Evolutionary conservation across 2,797 vertebrate genomes (phyloP), one percentile per base, ranked within the genome.

Genomic region (Nannoperca obscura): DNA sequence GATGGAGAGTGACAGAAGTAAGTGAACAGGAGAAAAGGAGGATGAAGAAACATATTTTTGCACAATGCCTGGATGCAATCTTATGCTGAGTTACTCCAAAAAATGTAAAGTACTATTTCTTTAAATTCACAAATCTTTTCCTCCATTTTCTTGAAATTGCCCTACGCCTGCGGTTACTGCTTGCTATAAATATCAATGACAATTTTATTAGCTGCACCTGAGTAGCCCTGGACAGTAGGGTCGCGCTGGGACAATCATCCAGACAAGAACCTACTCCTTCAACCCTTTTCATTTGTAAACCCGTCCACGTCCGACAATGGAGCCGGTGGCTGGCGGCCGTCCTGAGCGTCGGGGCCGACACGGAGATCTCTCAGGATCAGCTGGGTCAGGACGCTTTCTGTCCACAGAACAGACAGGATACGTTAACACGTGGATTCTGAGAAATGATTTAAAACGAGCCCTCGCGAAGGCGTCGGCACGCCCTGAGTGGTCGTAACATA

Each of bases 1-100:
- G 75, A 83, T 71, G 68, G 20, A 63, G 71, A 68, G 58, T 70
- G 84, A 81, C 68, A 46, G 40, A 71, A 74, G 74, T 82, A 86
- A 88, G 71, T 69, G 60, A 53, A 80, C 55, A 30, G 42, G 55
- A 17, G 8, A 22, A 65, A 69, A 65, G 2, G 30, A 32, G 46
- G 22, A 61, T 10, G 13, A 2, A 19, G 27, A 3, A 27, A 76
- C 2, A n/a, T 32, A 27, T 17, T 1, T 3, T 2, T 14, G 8
- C 2, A 15, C 3, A n/a, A 55, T 20, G 19, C 42, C 63, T 38
- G 49, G 44, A 15, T 46, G 34, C 34, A 27, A n/a, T 30, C 49
- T 62, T 44, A 47, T 40, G 3, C 32, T 15, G 30, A 72, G 44
- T 7, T 19, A 47, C 7, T 38, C 19, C 7, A 5, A 13, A 49